These are phyloP conservation scores for Conistra vaccinii DNA, from an alignment of 2,888 invertebrate species.

Conservation along the genomic window DNA sequence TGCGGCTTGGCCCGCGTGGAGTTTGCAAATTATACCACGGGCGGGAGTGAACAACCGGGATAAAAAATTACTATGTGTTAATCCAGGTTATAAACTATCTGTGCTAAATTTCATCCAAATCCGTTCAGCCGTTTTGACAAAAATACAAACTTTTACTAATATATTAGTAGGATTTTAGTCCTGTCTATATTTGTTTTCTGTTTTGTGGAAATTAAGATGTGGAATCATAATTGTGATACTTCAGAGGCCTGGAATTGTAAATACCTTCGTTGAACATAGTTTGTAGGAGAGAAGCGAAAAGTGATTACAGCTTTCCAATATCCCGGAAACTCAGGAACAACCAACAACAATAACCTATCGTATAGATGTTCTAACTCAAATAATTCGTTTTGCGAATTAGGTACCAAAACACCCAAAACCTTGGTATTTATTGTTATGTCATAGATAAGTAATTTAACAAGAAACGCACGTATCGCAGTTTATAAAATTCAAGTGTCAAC, in stretches of 20 bases:
- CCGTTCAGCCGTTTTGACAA: too few species aligned
- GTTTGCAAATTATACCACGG: too few species aligned
- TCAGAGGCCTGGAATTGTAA: too few species aligned
- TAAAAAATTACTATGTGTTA: too few species aligned
- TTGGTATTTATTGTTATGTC: slow-evolving; percentile 35
- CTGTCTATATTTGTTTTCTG: background rate
- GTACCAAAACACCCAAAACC: slow-evolving; percentile 27
- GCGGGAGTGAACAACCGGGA: too few species aligned
- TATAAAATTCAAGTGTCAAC: slow-evolving; percentile 30
- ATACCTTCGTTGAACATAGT: too few species aligned
- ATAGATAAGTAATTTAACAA: slow-evolving; percentile 44
- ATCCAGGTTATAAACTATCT: too few species aligned
- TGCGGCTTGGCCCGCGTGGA: too few species aligned
- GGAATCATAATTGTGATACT: background rate
- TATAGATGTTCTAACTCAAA: background rate
- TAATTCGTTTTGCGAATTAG: background rate
- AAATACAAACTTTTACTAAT: too few species aligned
- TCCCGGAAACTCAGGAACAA: background rate
- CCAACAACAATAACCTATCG: background rate
- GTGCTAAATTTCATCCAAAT: too few species aligned
- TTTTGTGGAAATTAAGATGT: too few species aligned
- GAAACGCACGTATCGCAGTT: slow-evolving; percentile 24
- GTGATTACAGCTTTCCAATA: background rate
- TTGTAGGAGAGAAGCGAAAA: background rate
- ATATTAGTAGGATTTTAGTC: too few species aligned